phyloP scores from a whole-genome alignment of 2,888 invertebrate genomes.

The Lasioglossum lativentre region DNA sequence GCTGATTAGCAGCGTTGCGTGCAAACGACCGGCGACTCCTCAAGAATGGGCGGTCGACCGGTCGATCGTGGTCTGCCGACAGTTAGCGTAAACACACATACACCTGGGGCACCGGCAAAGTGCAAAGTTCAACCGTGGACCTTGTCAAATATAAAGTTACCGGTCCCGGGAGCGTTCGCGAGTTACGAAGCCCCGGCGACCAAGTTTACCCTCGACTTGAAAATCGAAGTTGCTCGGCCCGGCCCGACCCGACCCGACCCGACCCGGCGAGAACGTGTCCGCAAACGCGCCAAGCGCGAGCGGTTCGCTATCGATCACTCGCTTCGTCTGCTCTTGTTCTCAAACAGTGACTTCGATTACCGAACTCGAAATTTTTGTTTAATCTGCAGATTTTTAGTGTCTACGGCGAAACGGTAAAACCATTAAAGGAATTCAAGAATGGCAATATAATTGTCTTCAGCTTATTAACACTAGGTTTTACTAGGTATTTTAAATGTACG shows the following conservation, averaged over 20 bases:
- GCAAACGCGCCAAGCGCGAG: not conserved
- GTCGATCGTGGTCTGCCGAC: conserved; percentile 14
- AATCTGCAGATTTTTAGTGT: too few relatives aligned
- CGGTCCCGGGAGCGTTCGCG: not conserved
- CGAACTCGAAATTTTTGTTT: not conserved
- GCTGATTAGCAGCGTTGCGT: conserved; percentile 42
- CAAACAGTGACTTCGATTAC: not conserved
- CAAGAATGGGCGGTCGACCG: not conserved
- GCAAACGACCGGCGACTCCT: conserved; percentile 14
- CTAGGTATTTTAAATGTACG: too few relatives aligned
- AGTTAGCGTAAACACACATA: conserved; percentile 2
- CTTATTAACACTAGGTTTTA: too few relatives aligned
- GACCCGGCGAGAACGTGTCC: not conserved
- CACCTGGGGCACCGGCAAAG: conserved; percentile 11
- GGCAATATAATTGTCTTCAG: too few relatives aligned
- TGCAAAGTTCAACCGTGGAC: conserved; percentile 39
- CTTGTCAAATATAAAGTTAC: conserved; percentile 41
- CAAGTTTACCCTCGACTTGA: conserved; percentile 18
- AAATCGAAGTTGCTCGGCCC: not conserved
- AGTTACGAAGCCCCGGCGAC: not conserved
- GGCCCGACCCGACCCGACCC: too few relatives aligned
- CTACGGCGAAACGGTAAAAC: too few relatives aligned
- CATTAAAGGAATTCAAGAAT: too few relatives aligned
- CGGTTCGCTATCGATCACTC: not conserved
- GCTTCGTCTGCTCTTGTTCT: not conserved